Conservation (phyloP, 2,113 vertebrate genomes). For the Sclerurus mexicanus region DNA sequence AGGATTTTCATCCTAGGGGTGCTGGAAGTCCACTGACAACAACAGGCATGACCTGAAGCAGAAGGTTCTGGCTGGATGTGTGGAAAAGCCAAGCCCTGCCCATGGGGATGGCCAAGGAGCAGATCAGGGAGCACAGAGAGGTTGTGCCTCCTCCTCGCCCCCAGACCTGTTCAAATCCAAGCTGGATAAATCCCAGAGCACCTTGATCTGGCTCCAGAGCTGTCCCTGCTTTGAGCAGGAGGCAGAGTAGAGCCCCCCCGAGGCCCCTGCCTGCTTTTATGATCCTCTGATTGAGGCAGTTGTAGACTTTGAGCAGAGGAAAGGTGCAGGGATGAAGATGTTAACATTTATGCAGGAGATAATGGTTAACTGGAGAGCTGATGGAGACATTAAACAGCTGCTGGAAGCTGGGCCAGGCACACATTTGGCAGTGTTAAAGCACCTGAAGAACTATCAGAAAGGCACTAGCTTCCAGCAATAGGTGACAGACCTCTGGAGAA, state of each 20-base stretch:
- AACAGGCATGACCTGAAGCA: not conserved
- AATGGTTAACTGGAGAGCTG: not conserved
- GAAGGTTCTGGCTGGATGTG: not conserved
- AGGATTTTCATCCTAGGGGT: not conserved
- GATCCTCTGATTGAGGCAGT: not conserved
- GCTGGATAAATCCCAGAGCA: not conserved
- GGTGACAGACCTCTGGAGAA: not conserved
- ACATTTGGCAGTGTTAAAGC: not conserved
- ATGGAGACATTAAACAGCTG: not conserved
- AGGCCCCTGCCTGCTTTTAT: not conserved
- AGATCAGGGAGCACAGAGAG: not conserved
- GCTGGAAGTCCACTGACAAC: rapidly evolving
- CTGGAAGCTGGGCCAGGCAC: not conserved
- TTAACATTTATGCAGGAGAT: not conserved
- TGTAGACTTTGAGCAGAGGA: not conserved
- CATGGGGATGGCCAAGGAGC: too few relatives aligned
- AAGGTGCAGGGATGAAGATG: not conserved
- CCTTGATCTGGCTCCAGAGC: not conserved
- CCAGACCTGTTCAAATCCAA: not conserved
- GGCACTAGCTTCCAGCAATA: not conserved
- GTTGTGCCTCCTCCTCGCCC: not conserved
- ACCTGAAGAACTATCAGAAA: not conserved
- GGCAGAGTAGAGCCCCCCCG: not conserved
- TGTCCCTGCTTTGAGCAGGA: not conserved
- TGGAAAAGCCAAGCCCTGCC: not conserved